These are phyloP conservation scores for Myotis yumanensis DNA, from an alignment of 2,113 vertebrate genomes.

Conservation along the genomic window DNA sequence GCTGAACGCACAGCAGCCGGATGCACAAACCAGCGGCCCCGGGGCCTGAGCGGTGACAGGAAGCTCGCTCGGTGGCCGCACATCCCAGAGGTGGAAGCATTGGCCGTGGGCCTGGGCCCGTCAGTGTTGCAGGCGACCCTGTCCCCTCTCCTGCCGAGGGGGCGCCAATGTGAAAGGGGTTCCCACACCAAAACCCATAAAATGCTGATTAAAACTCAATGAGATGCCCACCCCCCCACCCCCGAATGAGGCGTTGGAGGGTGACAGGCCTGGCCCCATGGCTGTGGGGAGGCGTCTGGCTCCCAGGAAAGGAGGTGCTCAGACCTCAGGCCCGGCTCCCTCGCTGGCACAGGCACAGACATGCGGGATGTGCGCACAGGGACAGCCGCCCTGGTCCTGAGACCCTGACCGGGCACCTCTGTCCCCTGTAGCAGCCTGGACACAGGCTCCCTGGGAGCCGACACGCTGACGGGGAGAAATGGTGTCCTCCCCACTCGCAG, in stretches of 20 bases:
- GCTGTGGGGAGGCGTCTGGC: background rate
- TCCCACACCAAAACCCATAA: background rate
- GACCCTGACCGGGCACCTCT: background rate
- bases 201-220: background rate
- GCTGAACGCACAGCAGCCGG: background rate
- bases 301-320: background rate
- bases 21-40: no score
- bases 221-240: background rate
- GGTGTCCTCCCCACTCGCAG: background rate
- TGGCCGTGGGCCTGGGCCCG: background rate
- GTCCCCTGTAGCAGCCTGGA: background rate
- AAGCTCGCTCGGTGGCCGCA: fast-evolving
- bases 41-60: background rate
- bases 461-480: background rate
- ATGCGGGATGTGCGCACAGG: background rate
- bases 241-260: background rate
- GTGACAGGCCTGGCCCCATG: background rate
- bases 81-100: background rate
- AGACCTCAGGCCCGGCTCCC: background rate
- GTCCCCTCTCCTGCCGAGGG: background rate
- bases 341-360: background rate
- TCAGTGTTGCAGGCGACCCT: background rate
- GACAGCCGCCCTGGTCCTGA: background rate
- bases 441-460: background rate
- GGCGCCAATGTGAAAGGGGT: background rate